Conservation (phyloP, 2,113 vertebrate genomes). For the Indicator maculatus region DNA sequence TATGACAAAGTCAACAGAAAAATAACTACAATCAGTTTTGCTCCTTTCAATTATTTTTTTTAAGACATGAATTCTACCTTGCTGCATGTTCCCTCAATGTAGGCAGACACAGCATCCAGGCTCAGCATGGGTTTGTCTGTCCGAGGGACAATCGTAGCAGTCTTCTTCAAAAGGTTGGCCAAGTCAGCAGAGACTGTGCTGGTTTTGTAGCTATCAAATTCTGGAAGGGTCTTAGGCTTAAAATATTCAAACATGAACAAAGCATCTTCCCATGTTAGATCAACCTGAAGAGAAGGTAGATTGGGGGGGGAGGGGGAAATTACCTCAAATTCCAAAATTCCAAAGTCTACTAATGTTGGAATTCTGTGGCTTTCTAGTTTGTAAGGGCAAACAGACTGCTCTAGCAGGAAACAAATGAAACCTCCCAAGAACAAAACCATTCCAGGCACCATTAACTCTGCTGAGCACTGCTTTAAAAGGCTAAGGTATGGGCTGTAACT, state of each 20-base stretch:
- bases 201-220: constrained; percentile 98
- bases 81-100: constrained; percentile 87
- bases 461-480: background rate
- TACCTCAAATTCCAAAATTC: background rate
- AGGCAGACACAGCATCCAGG: constrained; percentile 89
- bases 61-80: constrained; percentile 79
- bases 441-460: background rate
- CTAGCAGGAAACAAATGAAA: background rate
- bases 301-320: background rate
- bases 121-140: constrained; percentile 84
- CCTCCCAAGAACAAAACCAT: background rate
- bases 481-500: background rate
- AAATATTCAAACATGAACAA: constrained; percentile 97
- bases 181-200: constrained; percentile 97
- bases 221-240: constrained; percentile 95
- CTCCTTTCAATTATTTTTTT: background rate
- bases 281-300: constrained; percentile 80
- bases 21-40: background rate
- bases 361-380: background rate
- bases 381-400: background rate
- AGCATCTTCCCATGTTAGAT: constrained; percentile 90
- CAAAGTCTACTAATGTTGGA: background rate
- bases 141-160: constrained; percentile 86
- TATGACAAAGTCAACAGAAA: background rate
- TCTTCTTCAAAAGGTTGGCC: constrained; percentile 92